Percentiles rank a stretch among this genome's conserved stretches.
Conservation (phyloP, 2,888 invertebrate genomes). For the Pyrrhosoma nymphula region DNA sequence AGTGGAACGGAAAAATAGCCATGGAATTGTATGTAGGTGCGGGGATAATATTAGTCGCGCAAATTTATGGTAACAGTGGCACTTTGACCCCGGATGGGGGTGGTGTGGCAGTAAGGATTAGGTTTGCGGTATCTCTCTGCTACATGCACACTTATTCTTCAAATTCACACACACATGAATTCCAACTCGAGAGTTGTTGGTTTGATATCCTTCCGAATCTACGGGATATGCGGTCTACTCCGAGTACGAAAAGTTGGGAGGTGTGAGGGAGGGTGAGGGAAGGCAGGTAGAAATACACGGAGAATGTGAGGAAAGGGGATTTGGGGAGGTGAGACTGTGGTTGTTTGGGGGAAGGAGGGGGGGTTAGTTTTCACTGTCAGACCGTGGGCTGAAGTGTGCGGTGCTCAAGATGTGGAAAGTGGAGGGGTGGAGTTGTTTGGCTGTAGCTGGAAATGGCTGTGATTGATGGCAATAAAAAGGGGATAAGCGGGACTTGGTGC, state of each 20-base stretch:
- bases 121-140: background rate
- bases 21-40: too few species aligned
- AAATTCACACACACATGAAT: background rate
- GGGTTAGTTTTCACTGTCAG: background rate
- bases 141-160: background rate
- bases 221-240: slow-evolving; percentile 16
- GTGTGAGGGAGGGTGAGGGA: background rate
- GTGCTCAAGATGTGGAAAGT: background rate
- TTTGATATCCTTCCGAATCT: background rate
- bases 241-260: background rate
- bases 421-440: background rate
- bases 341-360: background rate
- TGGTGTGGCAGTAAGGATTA: background rate
- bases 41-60: too few species aligned
- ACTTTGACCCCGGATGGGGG: background rate
- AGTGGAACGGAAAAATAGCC: too few species aligned
- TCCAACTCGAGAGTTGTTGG: background rate
- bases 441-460: background rate
- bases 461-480: background rate
- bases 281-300: background rate
- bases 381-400: background rate
- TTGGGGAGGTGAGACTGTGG: too few species aligned
- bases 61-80: background rate
- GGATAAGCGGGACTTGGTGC: background rate
- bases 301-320: background rate